Conservation (phyloP, 2,113 vertebrate species). For the Phyllostomus hastatus region DNA sequence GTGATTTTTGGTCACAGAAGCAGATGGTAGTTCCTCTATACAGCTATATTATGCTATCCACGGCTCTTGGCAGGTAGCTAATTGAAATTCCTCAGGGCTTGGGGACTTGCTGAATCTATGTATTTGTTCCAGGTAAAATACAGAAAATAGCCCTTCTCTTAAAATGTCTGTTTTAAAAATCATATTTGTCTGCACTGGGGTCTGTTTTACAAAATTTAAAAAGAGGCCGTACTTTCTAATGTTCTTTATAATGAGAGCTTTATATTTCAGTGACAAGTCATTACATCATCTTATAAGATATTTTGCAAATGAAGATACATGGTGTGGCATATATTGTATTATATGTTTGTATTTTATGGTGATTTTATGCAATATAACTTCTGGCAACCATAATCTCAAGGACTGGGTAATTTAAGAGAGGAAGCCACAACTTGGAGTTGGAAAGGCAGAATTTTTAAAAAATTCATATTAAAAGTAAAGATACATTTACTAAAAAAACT, state of each 20-base stretch:
- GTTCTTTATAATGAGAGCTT: slow-evolving; percentile 45
- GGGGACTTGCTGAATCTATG: slow-evolving; percentile 45
- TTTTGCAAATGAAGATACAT: slow-evolving; percentile 54
- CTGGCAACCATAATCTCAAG: neutral
- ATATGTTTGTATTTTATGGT: slow-evolving; percentile 50
- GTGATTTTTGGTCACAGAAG: slow-evolving; percentile 50
- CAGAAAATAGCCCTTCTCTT: slow-evolving; percentile 31
- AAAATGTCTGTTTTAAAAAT: slow-evolving; percentile 44
- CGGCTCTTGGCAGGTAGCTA: slow-evolving; percentile 58
- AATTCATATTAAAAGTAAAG: slow-evolving; percentile 12
- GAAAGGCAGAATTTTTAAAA: neutral
- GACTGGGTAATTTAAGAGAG: slow-evolving; percentile 35
- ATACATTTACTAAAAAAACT: slow-evolving; percentile 2
- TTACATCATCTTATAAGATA: slow-evolving; percentile 46
- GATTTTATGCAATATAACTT: slow-evolving; percentile 38
- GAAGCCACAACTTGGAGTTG: neutral
- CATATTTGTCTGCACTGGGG: slow-evolving; percentile 25
- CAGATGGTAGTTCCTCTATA: slow-evolving; percentile 47
- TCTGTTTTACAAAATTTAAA: slow-evolving; percentile 47
- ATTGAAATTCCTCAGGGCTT: slow-evolving; percentile 60
- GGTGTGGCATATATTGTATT: slow-evolving; percentile 15
- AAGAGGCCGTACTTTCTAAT: slow-evolving; percentile 34
- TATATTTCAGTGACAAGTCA: slow-evolving; percentile 51
- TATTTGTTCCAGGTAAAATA: slow-evolving; percentile 62
- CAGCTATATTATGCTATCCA: slow-evolving; percentile 22